Conservation (phyloP, 2,113 vertebrate genomes). For the Albula goreensis region DNA sequence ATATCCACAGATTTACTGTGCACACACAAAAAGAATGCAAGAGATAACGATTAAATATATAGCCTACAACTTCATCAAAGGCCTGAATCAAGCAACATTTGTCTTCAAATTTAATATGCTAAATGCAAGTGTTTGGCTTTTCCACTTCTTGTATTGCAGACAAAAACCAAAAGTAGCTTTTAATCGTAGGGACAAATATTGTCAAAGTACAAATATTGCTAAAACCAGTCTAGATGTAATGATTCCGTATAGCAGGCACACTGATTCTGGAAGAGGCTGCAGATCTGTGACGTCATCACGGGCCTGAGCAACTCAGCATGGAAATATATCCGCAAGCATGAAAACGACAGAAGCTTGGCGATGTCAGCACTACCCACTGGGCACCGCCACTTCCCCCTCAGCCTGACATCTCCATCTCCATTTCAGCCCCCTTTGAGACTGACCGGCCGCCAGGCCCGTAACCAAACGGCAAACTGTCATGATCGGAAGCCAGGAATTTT, state of each 20-base stretch:
- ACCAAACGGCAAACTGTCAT: conserved; percentile 10
- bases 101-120: too few relatives aligned
- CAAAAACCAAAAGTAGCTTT: too few relatives aligned
- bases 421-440: not conserved
- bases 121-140: too few relatives aligned
- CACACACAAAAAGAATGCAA: not conserved
- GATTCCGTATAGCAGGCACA: conserved; percentile 51
- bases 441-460: conserved; percentile 19
- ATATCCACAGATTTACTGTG: not conserved
- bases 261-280: conserved; percentile 20
- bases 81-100: too few relatives aligned
- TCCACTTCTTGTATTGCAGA: too few relatives aligned
- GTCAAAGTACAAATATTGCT: too few relatives aligned
- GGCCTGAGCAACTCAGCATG: conserved; percentile 28
- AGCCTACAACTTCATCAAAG: conserved; percentile 29
- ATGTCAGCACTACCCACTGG: not conserved
- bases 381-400: too few relatives aligned
- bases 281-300: conserved; percentile 38
- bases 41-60: too few relatives aligned
- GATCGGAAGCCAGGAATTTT: conserved; percentile 10
- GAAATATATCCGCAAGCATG: not conserved
- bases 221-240: not conserved
- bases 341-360: not conserved
- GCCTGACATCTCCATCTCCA: not conserved
- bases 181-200: too few relatives aligned